Base-by-base conservation (phyloP, 1,140 invertebrate species). In the Amphibalanus amphitrite region DNA sequence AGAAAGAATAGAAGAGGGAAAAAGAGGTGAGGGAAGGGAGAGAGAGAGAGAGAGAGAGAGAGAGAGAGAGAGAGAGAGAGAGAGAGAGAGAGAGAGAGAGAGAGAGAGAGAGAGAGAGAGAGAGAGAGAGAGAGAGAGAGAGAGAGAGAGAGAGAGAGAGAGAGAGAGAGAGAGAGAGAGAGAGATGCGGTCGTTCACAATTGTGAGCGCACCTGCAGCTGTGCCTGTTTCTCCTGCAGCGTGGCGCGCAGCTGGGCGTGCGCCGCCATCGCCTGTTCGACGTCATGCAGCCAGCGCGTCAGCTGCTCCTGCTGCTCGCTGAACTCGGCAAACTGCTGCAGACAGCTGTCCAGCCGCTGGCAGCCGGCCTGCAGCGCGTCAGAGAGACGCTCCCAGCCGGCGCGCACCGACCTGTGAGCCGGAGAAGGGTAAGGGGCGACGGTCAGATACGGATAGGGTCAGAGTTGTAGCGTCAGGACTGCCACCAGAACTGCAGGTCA, bases 201-300 rank as follows among this genome's bases (percentile, higher is more conserved):
- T n/a, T n/a, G n/a, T n/a, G n/a, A n/a, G n/a, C 47, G 17, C 17
- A 59, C 47, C 47, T 59, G 93, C 25, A 96, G 79, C 78, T 96
- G 93, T 0, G 92, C 93, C 74, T 90, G 87, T 81, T 97, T 97
- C 78, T 97, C 94, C 81, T 95, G 93, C 28, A 97, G 80, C 0
- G 92, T 92, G 0, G 89, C 87, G 80, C 95, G 95, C 0, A 92
- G 82, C 80, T 96, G 92, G 0, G 90, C 93, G 76, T 95, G 92
- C 74, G 90, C 86, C 76, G 92, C 90, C 88, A 97, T 93, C 1
- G 91, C 90, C 75, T 88, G 85, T 79, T 96, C 92, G 15, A 95
- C 90, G 77, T 95, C 92, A 77, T 89, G 87, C 0, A 97, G 79
- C 94, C 94, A 97, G 78, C 91, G 90, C 0, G 91, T 93, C 25